Base-by-base conservation (phyloP, 2,888 invertebrate species). In the Cryptosula pallasiana region DNA sequence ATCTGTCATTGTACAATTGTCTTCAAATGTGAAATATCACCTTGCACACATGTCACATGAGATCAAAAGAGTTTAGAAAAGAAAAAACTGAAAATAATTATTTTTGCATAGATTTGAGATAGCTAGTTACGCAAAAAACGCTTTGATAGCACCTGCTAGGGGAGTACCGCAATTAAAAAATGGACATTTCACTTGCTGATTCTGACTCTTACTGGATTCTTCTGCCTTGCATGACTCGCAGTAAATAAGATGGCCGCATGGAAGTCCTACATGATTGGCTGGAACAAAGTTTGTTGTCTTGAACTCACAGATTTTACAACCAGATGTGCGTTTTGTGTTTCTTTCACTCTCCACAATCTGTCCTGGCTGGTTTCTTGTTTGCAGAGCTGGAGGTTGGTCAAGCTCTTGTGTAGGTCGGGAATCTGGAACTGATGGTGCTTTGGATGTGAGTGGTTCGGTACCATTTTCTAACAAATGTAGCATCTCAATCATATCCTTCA, bases 191-290 rank as follows among this genome's bases (percentile, higher is more conserved):
- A 45, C 45, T 20, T 45, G 45, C 45, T 45, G 45, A 45, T 13
- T 45, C 20, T 13, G 9, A 45, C 45, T 45, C 45, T 45, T 45
- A 13, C n/a, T 32, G 16, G 29, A 25, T n/a, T 63, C 63, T 13
- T 63, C 9, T 9, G 63, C 34, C 20, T 45, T 45, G 27, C 63
- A 63, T 32, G 27, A 9, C 2, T 63, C 63, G n/a, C 63, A 63
- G 13, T 25, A 63, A 9, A 32, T 29, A 63, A 63, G 63, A 63
- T 63, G 63, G 29, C 63, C 63, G n/a, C 63, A 63, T 32, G 63
- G 63, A 29, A 63, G 32, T 5, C 63, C 27, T 9, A 63, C 27
- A 32, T 63, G 29, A 32, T 5, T 25, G n/a, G 63, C 25, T 32
- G 45, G 45, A 45, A 32, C 32, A 27, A 29, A 63, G 9, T 63